These are phyloP conservation scores for Pseudomyrmex dendroicus DNA, from an alignment of 1,140 invertebrate genomes.

Conservation along the genomic window DNA sequence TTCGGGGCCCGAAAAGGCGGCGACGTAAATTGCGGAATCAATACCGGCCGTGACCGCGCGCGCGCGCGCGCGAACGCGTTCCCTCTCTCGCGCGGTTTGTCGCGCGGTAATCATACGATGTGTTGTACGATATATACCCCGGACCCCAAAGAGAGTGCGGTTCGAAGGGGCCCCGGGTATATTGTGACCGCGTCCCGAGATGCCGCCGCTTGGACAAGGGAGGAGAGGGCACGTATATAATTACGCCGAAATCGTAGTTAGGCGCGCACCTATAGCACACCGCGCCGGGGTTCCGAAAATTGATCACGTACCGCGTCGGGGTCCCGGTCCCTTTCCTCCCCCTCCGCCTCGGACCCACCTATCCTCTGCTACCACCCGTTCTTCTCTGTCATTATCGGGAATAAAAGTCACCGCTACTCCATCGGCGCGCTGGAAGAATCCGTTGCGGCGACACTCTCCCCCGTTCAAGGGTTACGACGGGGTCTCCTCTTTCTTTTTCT, in stretches of 20 bases:
- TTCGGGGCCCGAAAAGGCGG: constrained; percentile 34
- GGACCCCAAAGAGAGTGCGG: constrained; percentile 18
- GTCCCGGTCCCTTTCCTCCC: constrained; percentile 13
- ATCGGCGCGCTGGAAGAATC: constrained; percentile 75
- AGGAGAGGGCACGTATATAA: constrained; percentile 78
- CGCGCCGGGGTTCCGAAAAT: constrained; percentile 79
- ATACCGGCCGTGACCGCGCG: constrained; percentile 36
- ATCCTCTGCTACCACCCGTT: constrained; percentile 61
- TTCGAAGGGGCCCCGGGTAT: constrained; percentile 52
- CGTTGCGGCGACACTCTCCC: constrained; percentile 81
- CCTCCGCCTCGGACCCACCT: constrained; percentile 8
- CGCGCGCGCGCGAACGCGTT: constrained; percentile 9
- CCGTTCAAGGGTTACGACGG: constrained; percentile 33
- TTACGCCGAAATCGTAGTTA: constrained; percentile 84
- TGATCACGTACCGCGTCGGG: constrained; percentile 82
- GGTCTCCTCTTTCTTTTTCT: not conserved
- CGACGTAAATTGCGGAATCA: constrained; percentile 50
- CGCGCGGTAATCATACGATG: constrained; percentile 59
- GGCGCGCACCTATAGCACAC: constrained; percentile 68
- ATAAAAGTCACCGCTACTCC: constrained; percentile 85
- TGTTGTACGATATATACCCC: constrained; percentile 26
- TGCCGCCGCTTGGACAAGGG: constrained; percentile 57
- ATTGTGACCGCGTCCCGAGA: constrained; percentile 56
- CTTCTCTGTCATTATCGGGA: constrained; percentile 85
- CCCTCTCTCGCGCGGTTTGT: constrained; percentile 56